These are phyloP conservation scores for Fragum fragum DNA, from an alignment of 2,888 invertebrate species.

Conservation along the genomic window DNA sequence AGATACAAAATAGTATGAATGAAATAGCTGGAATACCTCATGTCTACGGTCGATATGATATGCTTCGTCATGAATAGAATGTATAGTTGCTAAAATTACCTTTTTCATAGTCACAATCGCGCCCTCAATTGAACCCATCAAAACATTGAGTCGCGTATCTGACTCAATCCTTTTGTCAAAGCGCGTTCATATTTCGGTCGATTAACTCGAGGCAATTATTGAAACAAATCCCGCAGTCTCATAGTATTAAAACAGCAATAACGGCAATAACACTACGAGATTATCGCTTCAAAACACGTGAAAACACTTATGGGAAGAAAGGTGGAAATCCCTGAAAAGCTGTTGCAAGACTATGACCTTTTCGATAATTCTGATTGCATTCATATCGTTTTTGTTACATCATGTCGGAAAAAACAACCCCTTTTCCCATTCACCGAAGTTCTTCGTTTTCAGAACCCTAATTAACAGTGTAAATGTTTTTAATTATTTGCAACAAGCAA, in stretches of 20 bases:
- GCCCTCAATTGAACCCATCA: background rate
- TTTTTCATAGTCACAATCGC: constrained; percentile 2
- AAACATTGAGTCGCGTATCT: constrained; percentile 6
- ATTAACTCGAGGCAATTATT: background rate
- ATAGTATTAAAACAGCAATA: background rate
- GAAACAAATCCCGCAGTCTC: background rate
- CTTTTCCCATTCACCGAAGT: too few species aligned
- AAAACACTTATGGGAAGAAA: background rate
- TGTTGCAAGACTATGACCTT: background rate
- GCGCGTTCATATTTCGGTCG: constrained; percentile 17
- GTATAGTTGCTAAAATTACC: background rate
- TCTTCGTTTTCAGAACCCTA: too few species aligned
- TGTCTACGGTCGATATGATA: constrained; percentile 25
- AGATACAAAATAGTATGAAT: constrained; percentile 9
- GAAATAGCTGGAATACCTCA: constrained; percentile 20
- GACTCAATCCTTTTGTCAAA: constrained; percentile 13
- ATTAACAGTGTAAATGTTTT: too few species aligned
- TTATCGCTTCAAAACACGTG: background rate
- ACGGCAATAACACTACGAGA: background rate
- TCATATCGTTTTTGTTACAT: too few species aligned
- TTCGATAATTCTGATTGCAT: background rate
- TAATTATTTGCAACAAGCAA: too few species aligned
- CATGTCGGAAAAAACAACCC: too few species aligned
- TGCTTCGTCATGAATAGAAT: background rate
- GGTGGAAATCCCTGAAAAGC: background rate